Evolutionary conservation across 2,797 vertebrate genomes (phyloP), one percentile per base, ranked within the genome.

Genomic region (Steatocranus sp.): DNA sequence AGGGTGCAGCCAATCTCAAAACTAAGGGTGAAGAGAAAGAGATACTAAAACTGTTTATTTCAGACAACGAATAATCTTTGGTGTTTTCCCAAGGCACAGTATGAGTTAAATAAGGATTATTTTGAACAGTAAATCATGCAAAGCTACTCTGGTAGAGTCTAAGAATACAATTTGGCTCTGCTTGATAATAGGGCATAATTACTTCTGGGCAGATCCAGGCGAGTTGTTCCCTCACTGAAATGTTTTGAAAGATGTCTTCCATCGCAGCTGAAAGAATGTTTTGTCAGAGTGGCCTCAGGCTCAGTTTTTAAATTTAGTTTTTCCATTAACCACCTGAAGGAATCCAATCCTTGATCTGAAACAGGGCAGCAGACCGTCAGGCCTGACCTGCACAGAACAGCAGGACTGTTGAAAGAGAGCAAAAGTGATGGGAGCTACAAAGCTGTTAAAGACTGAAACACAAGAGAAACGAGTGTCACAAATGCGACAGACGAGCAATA

Each of bases 371-470:
- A 32, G 56, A n/a, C 74, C 5, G 23, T 85, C 82, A 90, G 73
- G 83, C 83, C 70, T 81, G 82, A 85, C 17, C 11, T 43, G 53
- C 34, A 27, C 30, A 86, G 75, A 83, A 89, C 89, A 91, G 83
- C 51, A 76, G 83, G 14, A 9, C 49, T 3, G 32, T 66, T 83
- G 54, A 88, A 58, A 73, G 32, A 73, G 41, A 76, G 49, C 8
- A 11, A 32, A 48, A 54, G 77, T 15, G 85, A 88, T 36, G 78
- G 61, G 63, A 68, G 18, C 50, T 46, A 56, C 1, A 6, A 56
- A 15, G 11, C 6, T n/a, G 3, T 9, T 38, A 63, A 36, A 36
- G 17, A 36, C 50, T 30, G 63, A 81, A 63, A 83, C 41, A 75
- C 7, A 38, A 75, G 51, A 70, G 18, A 27, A 41, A 54, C 0